Base-by-base conservation (phyloP, 2,113 vertebrate genomes). In the Cromileptes altivelis region DNA sequence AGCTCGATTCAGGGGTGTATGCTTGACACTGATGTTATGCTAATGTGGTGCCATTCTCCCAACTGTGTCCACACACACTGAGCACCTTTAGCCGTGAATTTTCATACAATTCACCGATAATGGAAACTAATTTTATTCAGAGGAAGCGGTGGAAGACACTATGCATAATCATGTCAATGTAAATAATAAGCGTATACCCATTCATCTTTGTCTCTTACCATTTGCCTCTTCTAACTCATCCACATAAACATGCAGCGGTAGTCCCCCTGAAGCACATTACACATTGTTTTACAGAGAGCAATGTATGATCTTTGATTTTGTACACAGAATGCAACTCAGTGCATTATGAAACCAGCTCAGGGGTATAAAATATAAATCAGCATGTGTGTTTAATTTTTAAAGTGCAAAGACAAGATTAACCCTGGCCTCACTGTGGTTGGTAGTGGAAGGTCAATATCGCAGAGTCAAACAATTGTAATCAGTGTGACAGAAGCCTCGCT, bases 11-110 rank as follows among this genome's bases (percentile, higher is more conserved):
- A 74, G 83, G 70, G 65, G 80, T 87, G 64, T 75, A 65, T 76
- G 89, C 77, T 78, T 88, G 89, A 90, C 88, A 89, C 72, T 88
- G 86, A 93, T 93, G 89, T 88, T 92, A 93, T 93, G 92, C 81
- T 90, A 94, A 93, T 93, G 65, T 83, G 2, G 62, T 10, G 70
- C 61, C 87, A 82, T 84, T 88, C 85, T 88, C 72, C 71, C 2
- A 61, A 23, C 83, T 69, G 70, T 73, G 87, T 88, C 82, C 89
- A 75, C 79, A 83, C 89, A 78, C 78, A 50, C 55, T 17, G 47
- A 85, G 74, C 84, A 83, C 80, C 78, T 85, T 33, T 78, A 82
- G 75, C 73, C 55, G 71, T 87, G 83, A 83, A 84, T 87, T 83
- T 82, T 88, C 80, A 88, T 84, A 75, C 61, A 68, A 83, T 81